Conservation (phyloP, 2,113 vertebrate species). For the Osmerus mordax region DNA sequence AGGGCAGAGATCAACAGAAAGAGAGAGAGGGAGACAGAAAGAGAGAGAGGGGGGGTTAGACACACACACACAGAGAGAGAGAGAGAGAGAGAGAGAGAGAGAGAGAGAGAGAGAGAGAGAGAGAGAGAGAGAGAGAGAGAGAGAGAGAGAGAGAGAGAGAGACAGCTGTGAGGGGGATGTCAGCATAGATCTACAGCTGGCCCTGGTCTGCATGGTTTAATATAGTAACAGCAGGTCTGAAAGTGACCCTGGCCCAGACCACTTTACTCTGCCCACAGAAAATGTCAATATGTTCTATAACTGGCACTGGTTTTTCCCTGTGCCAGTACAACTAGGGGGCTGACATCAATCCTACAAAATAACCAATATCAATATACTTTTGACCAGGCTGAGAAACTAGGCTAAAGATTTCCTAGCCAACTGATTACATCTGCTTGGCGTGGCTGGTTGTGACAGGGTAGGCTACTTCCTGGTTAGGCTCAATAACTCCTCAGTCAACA, state of each 20-base stretch:
- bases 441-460: no score
- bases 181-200: constrained; percentile 1
- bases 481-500: no score
- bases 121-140: neutral
- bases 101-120: neutral
- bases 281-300: constrained; percentile 11
- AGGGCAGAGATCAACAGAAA: neutral
- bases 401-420: no score
- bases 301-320: neutral
- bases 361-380: no score
- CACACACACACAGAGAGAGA: neutral
- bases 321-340: no score
- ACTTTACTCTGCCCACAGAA: neutral
- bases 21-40: neutral
- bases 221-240: constrained; percentile 34
- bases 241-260: constrained; percentile 26
- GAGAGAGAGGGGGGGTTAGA: neutral
- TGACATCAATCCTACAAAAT: no score
- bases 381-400: no score
- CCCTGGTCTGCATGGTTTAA: constrained; percentile 4
- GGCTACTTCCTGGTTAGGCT: no score
- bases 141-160: neutral
- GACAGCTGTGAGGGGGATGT: neutral
- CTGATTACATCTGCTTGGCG: no score
- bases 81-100: neutral